Percentiles rank a stretch among this genome's conserved stretches.
phyloP scores from a whole-genome alignment of 64 coral and sea anemone genomes.

The Catalaphyllia jardinei region DNA sequence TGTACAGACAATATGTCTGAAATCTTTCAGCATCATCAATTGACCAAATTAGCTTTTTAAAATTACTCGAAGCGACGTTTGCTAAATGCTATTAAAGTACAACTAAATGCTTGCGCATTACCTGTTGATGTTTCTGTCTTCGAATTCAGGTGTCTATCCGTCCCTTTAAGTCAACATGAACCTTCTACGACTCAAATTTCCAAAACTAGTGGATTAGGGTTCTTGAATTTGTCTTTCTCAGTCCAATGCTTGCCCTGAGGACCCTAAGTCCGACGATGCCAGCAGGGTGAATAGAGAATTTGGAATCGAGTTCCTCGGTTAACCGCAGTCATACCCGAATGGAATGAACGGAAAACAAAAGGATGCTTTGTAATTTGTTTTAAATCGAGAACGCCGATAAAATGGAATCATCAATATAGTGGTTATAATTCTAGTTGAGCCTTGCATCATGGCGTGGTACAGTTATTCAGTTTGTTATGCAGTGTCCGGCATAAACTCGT shows the following conservation, averaged over 20 bases:
- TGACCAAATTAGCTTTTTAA: too few species aligned
- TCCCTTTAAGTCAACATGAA: too few species aligned
- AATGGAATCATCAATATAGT: not conserved
- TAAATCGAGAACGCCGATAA: not conserved
- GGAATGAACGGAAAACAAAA: not conserved
- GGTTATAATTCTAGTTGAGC: too few species aligned
- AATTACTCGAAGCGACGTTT: too few species aligned
- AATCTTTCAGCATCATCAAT: too few species aligned
- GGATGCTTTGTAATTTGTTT: not conserved
- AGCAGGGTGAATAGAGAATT: not conserved
- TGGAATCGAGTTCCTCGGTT: slow-evolving; percentile 9
- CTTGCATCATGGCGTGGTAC: too few species aligned
- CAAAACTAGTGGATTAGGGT: too few species aligned
- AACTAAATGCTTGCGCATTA: not conserved
- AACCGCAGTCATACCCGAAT: slow-evolving; percentile 13
- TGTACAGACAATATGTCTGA: too few species aligned
- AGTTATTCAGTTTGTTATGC: not conserved
- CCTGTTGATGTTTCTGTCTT: slow-evolving; percentile 8
- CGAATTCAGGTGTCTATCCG: not conserved
- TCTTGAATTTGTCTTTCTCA: not conserved
- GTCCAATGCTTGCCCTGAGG: not conserved
- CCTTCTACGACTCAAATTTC: too few species aligned
- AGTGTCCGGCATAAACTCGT: not conserved
- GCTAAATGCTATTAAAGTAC: too few species aligned
- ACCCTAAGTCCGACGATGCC: not conserved